These are phyloP conservation scores for Zaprionus africanus DNA, from an alignment of 1,140 invertebrate genomes.

Conservation along the genomic window DNA sequence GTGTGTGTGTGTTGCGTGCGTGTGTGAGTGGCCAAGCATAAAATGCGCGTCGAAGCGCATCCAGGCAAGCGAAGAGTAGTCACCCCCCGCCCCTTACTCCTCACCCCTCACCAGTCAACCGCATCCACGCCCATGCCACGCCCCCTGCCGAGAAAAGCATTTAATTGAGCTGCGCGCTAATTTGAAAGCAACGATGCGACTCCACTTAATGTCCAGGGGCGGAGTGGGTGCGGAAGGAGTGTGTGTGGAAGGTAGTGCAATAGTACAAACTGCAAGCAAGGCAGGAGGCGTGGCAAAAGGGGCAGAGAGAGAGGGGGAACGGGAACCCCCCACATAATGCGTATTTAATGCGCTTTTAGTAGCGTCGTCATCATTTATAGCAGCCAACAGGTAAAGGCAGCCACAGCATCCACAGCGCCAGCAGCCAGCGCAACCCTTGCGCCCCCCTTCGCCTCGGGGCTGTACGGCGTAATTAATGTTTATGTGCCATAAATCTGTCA, in stretches of 20 bases:
- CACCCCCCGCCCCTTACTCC: conserved; percentile 1
- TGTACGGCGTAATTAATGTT: conserved; percentile 42
- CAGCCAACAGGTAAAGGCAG: conserved; percentile 32
- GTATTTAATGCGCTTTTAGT: conserved; percentile 71
- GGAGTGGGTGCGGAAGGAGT: too few relatives aligned
- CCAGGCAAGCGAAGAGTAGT: conserved; percentile 48
- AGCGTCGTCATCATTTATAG: conserved; percentile 14
- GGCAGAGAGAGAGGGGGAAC: neutral
- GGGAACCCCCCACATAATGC: conserved; percentile 48
- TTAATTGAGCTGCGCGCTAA: conserved; percentile 78
- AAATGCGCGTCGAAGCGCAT: conserved; percentile 74
- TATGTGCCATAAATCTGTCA: conserved; percentile 48
- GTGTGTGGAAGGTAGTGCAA: neutral
- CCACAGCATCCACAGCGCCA: neutral
- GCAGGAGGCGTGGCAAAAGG: neutral
- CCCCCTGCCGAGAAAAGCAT: conserved; percentile 27
- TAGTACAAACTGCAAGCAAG: neutral
- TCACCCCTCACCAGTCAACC: neutral
- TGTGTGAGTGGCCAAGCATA: conserved; percentile 49
- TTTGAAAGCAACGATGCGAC: conserved; percentile 75
- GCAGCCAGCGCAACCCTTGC: too few relatives aligned
- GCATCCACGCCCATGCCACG: neutral
- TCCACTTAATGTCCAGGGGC: conserved; percentile 24
- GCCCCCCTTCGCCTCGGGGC: too few relatives aligned
- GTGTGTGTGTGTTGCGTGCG: conserved; percentile 24